phyloP scores from a whole-genome alignment of 2,797 vertebrate species.

The Phalanger gymnotis region DNA sequence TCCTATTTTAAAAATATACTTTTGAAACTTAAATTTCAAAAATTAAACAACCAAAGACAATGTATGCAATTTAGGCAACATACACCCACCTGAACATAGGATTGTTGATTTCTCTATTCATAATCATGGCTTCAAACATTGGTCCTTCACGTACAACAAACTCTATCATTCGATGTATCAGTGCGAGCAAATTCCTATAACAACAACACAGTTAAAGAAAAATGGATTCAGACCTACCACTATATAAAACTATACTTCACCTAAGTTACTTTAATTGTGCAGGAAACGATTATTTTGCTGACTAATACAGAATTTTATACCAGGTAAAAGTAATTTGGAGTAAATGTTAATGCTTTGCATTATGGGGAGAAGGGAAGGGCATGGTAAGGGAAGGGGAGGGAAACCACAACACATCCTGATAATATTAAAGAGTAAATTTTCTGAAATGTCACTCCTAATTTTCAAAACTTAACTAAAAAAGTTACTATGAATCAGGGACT shows the following conservation, averaged over 20 bases:
- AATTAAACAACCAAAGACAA: neutral
- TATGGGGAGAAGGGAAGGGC: slow-evolving; percentile 47
- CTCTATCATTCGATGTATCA: slow-evolving; percentile 99
- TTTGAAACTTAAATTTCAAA: neutral
- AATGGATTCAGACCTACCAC: slow-evolving; percentile 96
- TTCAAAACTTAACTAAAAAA: slow-evolving; percentile 72
- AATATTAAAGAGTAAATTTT: slow-evolving; percentile 70
- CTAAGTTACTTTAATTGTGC: slow-evolving; percentile 86
- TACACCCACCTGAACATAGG: slow-evolving; percentile 96
- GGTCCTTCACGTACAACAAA: slow-evolving; percentile 99
- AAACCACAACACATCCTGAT: slow-evolving; percentile 79
- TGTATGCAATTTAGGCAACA: neutral
- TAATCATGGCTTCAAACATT: slow-evolving; percentile 99
- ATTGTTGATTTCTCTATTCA: slow-evolving; percentile 99
- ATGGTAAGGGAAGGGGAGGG: slow-evolving; percentile 57
- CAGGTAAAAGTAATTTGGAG: slow-evolving; percentile 79
- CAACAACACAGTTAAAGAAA: slow-evolving; percentile 99
- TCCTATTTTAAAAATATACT: neutral
- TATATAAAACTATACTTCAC: slow-evolving; percentile 85
- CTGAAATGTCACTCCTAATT: slow-evolving; percentile 76
- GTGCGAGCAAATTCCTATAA: slow-evolving; percentile 99
- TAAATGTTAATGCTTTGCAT: slow-evolving; percentile 76
- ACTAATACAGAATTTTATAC: slow-evolving; percentile 79
- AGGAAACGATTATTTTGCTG: slow-evolving; percentile 83
- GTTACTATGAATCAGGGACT: slow-evolving; percentile 72